These are phyloP conservation scores for Narcine bancroftii DNA, from an alignment of 2,113 vertebrate genomes.

Conservation along the genomic window DNA sequence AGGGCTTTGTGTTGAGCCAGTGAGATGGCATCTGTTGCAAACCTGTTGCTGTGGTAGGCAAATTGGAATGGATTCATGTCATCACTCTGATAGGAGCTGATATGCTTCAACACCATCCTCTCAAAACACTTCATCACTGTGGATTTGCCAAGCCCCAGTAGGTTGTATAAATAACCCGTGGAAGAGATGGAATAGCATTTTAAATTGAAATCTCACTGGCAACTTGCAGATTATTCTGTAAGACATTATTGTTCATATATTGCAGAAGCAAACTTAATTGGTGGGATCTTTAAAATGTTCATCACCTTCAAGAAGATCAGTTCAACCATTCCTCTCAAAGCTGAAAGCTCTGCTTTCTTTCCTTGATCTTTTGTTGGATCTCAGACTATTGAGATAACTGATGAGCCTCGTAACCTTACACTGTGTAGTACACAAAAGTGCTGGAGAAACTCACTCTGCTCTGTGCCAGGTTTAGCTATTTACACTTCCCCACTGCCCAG, in stretches of 20 bases:
- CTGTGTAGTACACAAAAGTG: too few species aligned
- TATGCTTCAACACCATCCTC: too few species aligned
- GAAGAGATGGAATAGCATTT: not conserved
- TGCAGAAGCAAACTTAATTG: constrained; percentile 25
- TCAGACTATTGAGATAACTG: not conserved
- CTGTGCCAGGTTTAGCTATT: not conserved
- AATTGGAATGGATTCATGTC: too few species aligned
- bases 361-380: not conserved
- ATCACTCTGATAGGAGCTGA: too few species aligned
- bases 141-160: not conserved
- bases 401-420: not conserved
- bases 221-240: not conserved
- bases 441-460: too few species aligned
- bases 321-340: too few species aligned
- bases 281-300: not conserved
- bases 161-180: not conserved
- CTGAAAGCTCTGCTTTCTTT: too few species aligned
- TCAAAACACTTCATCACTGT: too few species aligned
- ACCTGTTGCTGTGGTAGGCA: too few species aligned
- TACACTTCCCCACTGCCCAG: not conserved
- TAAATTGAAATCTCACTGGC: not conserved
- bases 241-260: not conserved
- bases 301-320: not conserved
- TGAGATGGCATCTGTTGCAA: too few species aligned
- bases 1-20: too few species aligned